phyloP scores from a whole-genome alignment of 2,113 vertebrate species.

The Rafetus swinhoei region DNA sequence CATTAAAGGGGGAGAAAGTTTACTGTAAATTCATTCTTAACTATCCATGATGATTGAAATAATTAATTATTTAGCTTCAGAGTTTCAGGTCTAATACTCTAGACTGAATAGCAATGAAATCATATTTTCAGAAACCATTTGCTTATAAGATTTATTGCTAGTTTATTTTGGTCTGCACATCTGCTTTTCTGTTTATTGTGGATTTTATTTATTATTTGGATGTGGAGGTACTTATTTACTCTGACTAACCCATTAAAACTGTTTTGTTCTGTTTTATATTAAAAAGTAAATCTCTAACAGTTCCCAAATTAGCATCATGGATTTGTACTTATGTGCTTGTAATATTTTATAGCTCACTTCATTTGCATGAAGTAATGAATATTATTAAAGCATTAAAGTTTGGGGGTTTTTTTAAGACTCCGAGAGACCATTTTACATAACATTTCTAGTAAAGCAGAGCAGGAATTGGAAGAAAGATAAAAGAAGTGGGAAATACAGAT shows the following conservation, averaged over 20 bases:
- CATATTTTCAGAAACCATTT: background rate
- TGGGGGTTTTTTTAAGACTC: background rate
- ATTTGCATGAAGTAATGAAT: background rate
- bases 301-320: background rate
- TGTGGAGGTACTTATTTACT: conserved; percentile 21
- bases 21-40: background rate
- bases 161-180: background rate
- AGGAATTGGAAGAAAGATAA: background rate
- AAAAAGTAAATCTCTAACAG: conserved; percentile 1
- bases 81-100: background rate
- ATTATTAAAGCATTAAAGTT: background rate
- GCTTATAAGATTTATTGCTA: background rate
- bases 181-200: background rate
- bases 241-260: background rate
- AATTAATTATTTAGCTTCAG: background rate
- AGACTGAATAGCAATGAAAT: background rate
- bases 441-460: background rate
- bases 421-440: background rate
- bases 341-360: background rate
- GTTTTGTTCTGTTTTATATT: background rate
- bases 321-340: conserved; percentile 19
- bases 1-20: background rate
- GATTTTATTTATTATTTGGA: background rate
- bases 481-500: background rate
- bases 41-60: background rate